phyloP scores from a whole-genome alignment of 2,113 vertebrate genomes.

The Antennarius striatus region DNA sequence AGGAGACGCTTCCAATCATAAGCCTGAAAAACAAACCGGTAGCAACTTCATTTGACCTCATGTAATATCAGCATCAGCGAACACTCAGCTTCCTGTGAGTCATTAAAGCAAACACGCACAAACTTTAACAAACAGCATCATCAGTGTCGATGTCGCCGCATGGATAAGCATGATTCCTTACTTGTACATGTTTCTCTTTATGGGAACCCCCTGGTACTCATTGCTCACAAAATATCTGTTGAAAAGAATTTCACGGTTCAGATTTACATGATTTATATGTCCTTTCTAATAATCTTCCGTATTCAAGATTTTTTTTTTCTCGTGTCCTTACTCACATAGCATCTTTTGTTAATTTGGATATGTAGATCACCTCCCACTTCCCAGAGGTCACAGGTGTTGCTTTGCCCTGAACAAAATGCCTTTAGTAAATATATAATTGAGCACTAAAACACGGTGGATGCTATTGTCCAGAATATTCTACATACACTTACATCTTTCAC shows the following conservation, averaged over 20 bases:
- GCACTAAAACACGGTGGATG: background rate
- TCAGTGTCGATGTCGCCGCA: background rate
- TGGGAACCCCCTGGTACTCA: constrained; percentile 81
- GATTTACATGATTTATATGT: background rate
- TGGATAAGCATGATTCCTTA: constrained; percentile 69
- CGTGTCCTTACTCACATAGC: constrained; percentile 83
- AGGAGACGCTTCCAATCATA: constrained; percentile 69
- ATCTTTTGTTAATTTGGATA: constrained; percentile 90
- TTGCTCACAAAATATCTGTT: constrained; percentile 95
- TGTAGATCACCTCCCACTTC: constrained; percentile 95
- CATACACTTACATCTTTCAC: constrained; percentile 73
- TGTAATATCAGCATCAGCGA: background rate
- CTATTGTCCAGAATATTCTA: background rate
- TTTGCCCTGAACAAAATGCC: constrained; percentile 80
- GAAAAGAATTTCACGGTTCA: constrained; percentile 31
- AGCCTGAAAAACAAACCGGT: constrained; percentile 75
- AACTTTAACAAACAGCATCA: background rate
- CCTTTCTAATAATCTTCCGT: background rate
- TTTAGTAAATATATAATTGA: constrained; percentile 8
- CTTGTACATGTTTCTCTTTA: constrained; percentile 93
- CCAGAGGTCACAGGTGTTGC: constrained; percentile 89
- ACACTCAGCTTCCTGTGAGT: too few species aligned
- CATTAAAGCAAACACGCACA: background rate
- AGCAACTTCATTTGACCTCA: background rate
- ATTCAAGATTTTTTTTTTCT: background rate